Evolutionary conservation across 2,888 invertebrate species (phyloP), one percentile per base, ranked within the genome.

Genomic region (Diaprepes abbreviatus): DNA sequence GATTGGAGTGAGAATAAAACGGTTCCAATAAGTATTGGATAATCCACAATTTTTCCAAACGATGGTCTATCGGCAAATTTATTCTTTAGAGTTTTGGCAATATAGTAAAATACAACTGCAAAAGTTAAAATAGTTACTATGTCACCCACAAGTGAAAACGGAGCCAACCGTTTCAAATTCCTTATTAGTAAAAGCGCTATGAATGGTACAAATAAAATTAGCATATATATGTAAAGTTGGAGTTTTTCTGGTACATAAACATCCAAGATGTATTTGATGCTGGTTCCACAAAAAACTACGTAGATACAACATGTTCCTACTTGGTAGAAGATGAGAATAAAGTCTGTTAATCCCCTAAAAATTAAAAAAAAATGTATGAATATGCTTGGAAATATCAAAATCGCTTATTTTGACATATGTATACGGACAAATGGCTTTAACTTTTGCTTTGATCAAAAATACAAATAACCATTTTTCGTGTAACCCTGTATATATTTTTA

Each of bases 1-100:
- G 97, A 97, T 87, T 98, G 98, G 77, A 98, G 89, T 0, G 98
- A 95, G 83, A 97, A 98, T 52, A 98, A 88, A 0, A 96, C 97
- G 0, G 97, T 98, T 36, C 98, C 97, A 82, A 98, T 96, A 86
- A 95, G 98, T 0, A 98, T 87, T 0, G 98, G 97, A 79, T 95
- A 92, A 62, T 90, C 88, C 31, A 86, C 83, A 2, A 91, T 80
- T 7, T 88, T 85, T 0, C 92, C 94, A 57, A 91, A 87, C 0
- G 90, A 85, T 2, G 86, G 86, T 69, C 89, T 88, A 38, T 89
- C 88, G 7, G 88, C 87, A 0, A 92, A 85, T 0, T 89, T 85
- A 5, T 3, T 9, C 0, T 92, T 89, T 0, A 92, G 84, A 43
- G 91, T 90, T 66, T 90, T 88, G 81, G 96, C 92, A 74, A 97